A percentile compares a stretch with the other conserved stretches of the same genome.
These are phyloP conservation scores for Perdita meconis DNA, from an alignment of 2,888 invertebrate species.

Conservation along the genomic window DNA sequence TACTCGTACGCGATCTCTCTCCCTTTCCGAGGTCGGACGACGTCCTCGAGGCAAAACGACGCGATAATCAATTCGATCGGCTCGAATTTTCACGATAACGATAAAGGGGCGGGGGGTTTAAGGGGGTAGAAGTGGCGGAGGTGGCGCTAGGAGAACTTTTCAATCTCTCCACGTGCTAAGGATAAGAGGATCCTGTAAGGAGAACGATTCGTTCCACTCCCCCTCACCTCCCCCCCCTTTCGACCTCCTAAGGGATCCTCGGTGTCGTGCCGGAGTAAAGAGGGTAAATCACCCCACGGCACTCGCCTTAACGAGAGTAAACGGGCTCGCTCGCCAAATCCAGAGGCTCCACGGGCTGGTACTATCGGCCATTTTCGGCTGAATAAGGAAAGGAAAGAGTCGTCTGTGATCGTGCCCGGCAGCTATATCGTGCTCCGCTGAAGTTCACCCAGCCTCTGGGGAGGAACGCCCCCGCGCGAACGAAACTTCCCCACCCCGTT, in stretches of 20 bases:
- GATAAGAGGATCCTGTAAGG: conserved; percentile 63
- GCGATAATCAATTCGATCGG: conserved; percentile 64
- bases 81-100: conserved; percentile 46
- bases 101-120: too few species aligned
- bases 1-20: background rate
- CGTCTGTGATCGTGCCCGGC: conserved; percentile 30
- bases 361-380: conserved; percentile 56
- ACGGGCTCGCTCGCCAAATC: conserved; percentile 72
- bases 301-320: conserved; percentile 75
- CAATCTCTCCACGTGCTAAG: conserved; percentile 63
- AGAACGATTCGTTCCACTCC: conserved; percentile 66
- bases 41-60: background rate
- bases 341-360: conserved; percentile 49
- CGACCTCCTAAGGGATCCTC: conserved; percentile 45
- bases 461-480: conserved; percentile 27
- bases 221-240: conserved; percentile 23
- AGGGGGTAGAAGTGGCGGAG: too few species aligned
- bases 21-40: too few species aligned
- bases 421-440: conserved; percentile 32
- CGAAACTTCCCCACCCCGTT: conserved; percentile 26
- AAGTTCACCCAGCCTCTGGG: conserved; percentile 34
- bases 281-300: conserved; percentile 70
- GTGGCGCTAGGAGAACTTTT: conserved; percentile 61
- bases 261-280: conserved; percentile 65
- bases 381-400: conserved; percentile 43